Evolutionary conservation across 2,113 vertebrate species (phyloP), one percentile per base, ranked within the genome.

Genomic region (Amblyornis subalaris): DNA sequence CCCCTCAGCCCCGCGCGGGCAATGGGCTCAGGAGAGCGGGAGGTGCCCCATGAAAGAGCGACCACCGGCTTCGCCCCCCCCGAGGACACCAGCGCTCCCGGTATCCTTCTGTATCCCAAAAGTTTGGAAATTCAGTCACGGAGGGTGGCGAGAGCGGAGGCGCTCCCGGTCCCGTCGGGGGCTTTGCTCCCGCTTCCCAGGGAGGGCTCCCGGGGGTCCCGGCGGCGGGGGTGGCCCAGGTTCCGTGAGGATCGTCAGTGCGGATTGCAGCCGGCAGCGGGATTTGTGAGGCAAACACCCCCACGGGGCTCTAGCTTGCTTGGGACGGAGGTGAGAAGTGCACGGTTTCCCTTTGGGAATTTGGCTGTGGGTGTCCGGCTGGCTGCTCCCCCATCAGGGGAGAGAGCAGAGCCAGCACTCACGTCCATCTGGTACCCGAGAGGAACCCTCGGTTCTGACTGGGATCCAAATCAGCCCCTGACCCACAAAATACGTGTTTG

Each of bases 21-120:
- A 1, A 14, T 24, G 35, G 21, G 57, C 10, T 42, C 13, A 13
- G 48, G 25, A 3, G 33, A 10, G 20, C 22, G 24, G 29, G 13
- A 29, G 2, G 14, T 4, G 35, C 10, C 36, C 58, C 29, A 1
- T 28, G 12, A 8, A 9, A 1, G 5, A 19, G 36, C 7, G 3
- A 12, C 7, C 64, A 1, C 7, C 15, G 19, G 14, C n/a, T 22
- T 23, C 33, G 45, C 19, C 31, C 50, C 50, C 21, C 4, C 8
- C 36, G 36, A 38, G 36, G 36, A 15, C 28, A 22, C 3, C 57
- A 2, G 6, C 22, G 0, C 28, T 61, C 42, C 15, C 40, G 0
- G 3, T 3, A 28, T 26, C 14, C 44, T 10, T 7, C 23, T 3
- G 5, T 3, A 67, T 26, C 47, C 55, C 75, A 5, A 19, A 81